Conservation (phyloP, 2,797 vertebrate genomes). For the Arctocebus calabarensis region DNA sequence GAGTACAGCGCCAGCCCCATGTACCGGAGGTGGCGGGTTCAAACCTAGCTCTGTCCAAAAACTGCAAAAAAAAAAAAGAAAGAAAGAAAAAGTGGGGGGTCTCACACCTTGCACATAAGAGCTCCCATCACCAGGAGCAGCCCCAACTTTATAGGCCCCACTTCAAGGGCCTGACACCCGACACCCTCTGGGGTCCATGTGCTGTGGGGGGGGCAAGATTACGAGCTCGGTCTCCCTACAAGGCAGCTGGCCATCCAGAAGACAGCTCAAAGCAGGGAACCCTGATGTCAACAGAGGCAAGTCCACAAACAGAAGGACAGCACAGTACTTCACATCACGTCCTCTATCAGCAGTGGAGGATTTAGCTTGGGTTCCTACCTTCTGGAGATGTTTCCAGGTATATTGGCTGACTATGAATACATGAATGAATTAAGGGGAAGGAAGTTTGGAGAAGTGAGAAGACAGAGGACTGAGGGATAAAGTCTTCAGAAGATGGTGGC, state of each 20-base stretch:
- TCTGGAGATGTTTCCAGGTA: neutral
- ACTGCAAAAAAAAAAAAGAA: no score
- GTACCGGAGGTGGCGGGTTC: no score
- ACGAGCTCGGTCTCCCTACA: neutral
- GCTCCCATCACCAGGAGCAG: neutral
- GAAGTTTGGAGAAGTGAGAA: neutral
- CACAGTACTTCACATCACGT: neutral
- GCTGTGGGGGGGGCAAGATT: neutral
- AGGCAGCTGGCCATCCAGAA: neutral
- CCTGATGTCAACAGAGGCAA: neutral
- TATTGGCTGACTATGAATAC: neutral
- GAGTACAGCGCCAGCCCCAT: no score
- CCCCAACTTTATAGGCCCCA: neutral
- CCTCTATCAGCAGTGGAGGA: neutral
- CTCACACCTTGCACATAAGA: neutral
- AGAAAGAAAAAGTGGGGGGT: neutral
- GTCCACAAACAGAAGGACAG: neutral
- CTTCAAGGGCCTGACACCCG: neutral
- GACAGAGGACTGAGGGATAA: neutral
- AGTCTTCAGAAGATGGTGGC: neutral
- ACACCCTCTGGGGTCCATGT: neutral
- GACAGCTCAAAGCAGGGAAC: neutral
- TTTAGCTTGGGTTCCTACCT: neutral
- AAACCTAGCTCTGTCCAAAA: no score
- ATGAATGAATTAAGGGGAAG: slow-evolving; percentile 10